phyloP scores from a whole-genome alignment of 2,888 invertebrate species.

The Limnephilus lunatus region DNA sequence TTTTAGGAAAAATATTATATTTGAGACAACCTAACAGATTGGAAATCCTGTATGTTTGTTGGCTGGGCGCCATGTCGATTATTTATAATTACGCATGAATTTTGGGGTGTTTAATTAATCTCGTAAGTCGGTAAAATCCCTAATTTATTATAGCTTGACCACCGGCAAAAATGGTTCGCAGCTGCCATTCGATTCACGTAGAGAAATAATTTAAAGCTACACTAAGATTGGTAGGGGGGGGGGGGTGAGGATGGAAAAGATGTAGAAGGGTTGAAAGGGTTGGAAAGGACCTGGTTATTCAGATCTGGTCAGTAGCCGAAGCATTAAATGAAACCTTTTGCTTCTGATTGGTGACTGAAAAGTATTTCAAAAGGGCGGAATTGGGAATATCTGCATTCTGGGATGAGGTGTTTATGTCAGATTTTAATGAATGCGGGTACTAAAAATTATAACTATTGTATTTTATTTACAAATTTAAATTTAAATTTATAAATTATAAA shows the following conservation, averaged over 20 bases:
- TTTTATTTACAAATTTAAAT: too few species aligned
- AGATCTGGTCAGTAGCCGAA: not conserved
- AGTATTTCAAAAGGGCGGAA: not conserved
- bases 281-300: not conserved
- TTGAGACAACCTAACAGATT: not conserved
- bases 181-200: not conserved
- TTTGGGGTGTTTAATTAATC: not conserved
- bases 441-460: too few species aligned
- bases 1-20: not conserved
- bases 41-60: not conserved
- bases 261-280: not conserved
- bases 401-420: not conserved
- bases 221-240: not conserved
- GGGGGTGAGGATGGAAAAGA: not conserved
- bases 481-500: too few species aligned
- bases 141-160: not conserved
- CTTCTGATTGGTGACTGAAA: not conserved
- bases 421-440: not conserved
- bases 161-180: not conserved
- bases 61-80: not conserved
- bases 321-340: not conserved
- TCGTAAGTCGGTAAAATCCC: not conserved
- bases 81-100: not conserved
- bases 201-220: not conserved
- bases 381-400: not conserved